Conservation (phyloP, 2,888 invertebrate species). For the Eilema caniola region DNA sequence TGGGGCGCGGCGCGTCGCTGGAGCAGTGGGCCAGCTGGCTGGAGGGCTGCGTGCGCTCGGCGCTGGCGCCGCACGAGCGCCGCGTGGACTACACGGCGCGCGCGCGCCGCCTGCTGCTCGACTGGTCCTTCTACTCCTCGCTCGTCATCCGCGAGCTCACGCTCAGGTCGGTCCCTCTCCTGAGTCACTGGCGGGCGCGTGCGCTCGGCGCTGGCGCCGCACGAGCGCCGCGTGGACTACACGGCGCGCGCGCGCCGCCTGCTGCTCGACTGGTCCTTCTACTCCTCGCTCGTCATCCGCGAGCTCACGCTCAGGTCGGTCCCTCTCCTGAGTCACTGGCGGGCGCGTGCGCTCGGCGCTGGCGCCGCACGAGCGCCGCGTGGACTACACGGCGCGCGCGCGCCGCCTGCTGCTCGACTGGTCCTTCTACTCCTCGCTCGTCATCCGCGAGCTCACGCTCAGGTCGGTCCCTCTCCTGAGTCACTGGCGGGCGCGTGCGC, state of each 20-base stretch:
- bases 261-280: conserved; percentile 99
- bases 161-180: conserved; percentile 74
- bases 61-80: conserved; percentile 95
- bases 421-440: conserved; percentile 99
- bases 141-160: conserved; percentile 99
- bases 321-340: conserved; percentile 86
- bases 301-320: conserved; percentile 93
- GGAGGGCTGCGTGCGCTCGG: conserved; percentile 96
- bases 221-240: conserved; percentile 94
- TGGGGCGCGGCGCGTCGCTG: conserved; percentile 96
- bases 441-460: conserved; percentile 98
- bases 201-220: conserved; percentile 94
- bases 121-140: conserved; percentile 99
- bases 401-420: conserved; percentile 97
- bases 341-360: conserved; percentile 95
- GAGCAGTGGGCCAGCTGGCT: conserved; percentile 99
- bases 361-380: conserved; percentile 94
- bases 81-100: conserved; percentile 94
- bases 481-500: conserved; percentile 94
- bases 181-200: conserved; percentile 92
- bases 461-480: conserved; percentile 49
- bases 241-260: conserved; percentile 94
- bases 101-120: conserved; percentile 95
- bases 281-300: conserved; percentile 99
- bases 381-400: conserved; percentile 93